Evolutionary conservation across 2,888 invertebrate species (phyloP), one percentile per base, ranked within the genome.

Genomic region (Blera fallax): DNA sequence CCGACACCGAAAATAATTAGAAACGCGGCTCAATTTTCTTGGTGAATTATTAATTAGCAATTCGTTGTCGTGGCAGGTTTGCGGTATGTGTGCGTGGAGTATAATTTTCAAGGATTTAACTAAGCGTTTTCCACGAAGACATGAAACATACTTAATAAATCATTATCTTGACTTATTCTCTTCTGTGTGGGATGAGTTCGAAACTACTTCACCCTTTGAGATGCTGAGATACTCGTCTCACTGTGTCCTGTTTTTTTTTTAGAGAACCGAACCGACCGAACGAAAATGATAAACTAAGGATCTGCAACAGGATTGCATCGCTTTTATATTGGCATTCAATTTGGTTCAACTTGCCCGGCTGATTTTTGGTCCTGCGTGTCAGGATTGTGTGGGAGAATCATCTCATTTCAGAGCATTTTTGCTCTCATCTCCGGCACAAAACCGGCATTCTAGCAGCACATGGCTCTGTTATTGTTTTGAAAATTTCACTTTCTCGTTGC

Each of bases 381-480:
- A 21, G 54, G 45, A 80, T 65, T 18, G 58, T 58, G 34, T 18
- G 40, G 52, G 74, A 80, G 80, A 74, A 32, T 70, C 10, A 8
- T 54, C 27, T 54, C 45, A 16, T 21, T 14, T 56, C n/a, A 50
- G 77, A 73, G 56, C 43, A 34, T 64, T 54, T 34, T 58, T 24
- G 18, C 62, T 67, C 54, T 69, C 50, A 16, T 4, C 11, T 2
- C n/a, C n/a, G 69, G 8, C 37, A 11, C n/a, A n/a, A n/a, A n/a
- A n/a, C 34, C 48, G 62, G 37, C 40, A 50, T 11, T 7, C 8
- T n/a, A 27, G 32, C 45, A 74, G 79, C 84, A 80, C 80, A 62
- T 84, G 84, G 80, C 29, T 45, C 14, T 84, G 69, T 84, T 84
- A 70, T 84, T 84, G 84, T 84, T 84, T 76, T 74, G 64, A 76